Conservation (phyloP, 2,888 invertebrate species). For the Drosophila phalerata region DNA sequence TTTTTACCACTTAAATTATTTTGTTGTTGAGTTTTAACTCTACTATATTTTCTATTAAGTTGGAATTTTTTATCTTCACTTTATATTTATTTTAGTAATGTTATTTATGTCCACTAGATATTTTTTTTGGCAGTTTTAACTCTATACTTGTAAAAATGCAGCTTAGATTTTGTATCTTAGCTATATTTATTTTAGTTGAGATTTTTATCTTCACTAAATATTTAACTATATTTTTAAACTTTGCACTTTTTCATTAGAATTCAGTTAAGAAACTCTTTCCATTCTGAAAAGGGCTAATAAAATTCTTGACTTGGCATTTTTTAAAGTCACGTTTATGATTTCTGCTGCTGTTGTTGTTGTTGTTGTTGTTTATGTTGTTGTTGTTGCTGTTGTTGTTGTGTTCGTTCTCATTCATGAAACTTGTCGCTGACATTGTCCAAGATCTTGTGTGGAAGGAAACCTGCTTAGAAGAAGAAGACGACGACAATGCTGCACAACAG, state of each 20-base stretch:
- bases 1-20: too few species aligned
- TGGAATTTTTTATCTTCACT: too few species aligned
- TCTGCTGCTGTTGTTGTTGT: conserved; percentile 3
- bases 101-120: too few species aligned
- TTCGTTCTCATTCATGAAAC: conserved; percentile 72
- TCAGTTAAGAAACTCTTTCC: not conserved
- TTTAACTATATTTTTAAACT: not conserved
- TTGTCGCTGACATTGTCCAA: conserved; percentile 63
- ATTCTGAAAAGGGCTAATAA: conserved; percentile 23
- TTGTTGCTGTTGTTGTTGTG: too few species aligned
- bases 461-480: conserved; percentile 56
- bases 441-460: conserved; percentile 58
- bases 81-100: too few species aligned
- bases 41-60: too few species aligned
- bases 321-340: conserved; percentile 53
- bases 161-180: too few species aligned
- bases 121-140: too few species aligned
- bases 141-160: too few species aligned
- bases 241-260: not conserved
- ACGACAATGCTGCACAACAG: conserved; percentile 63
- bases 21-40: too few species aligned
- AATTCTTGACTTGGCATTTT: conserved; percentile 23
- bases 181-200: too few species aligned
- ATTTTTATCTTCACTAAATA: not conserved
- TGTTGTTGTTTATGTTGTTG: too few species aligned